Percentiles rank a stretch among this genome's conserved stretches.
Conservation (phyloP, 2,797 vertebrate genomes). For the Urophycis tenuis region DNA sequence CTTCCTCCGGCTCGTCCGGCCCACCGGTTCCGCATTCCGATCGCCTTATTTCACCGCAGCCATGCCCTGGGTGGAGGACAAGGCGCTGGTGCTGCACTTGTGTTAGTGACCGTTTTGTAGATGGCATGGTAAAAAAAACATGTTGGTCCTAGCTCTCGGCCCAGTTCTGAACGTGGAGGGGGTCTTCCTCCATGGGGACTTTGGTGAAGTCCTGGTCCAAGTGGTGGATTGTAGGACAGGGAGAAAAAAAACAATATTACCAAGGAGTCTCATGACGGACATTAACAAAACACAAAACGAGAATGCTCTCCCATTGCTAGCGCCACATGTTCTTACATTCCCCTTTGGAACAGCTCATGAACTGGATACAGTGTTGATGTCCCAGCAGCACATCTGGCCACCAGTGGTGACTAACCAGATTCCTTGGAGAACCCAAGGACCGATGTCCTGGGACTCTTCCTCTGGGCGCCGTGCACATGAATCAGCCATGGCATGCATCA, state of each 20-base stretch:
- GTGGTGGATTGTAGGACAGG: neutral
- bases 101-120: neutral
- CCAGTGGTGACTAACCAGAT: no score
- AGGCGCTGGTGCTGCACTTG: neutral
- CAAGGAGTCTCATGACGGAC: neutral
- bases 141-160: neutral
- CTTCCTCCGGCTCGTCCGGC: slow-evolving; percentile 67
- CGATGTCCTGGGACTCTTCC: no score
- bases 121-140: neutral
- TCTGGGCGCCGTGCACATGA: no score
- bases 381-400: no score
- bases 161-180: neutral
- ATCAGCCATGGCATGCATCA: no score
- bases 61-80: slow-evolving; percentile 41
- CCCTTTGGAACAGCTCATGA: no score
- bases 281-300: neutral
- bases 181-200: neutral
- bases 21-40: slow-evolving; percentile 80
- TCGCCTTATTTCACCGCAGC: slow-evolving; percentile 67
- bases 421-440: no score
- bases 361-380: no score
- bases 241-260: neutral
- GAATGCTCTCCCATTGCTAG: neutral
- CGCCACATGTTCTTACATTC: neutral
- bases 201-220: neutral